phyloP scores from a whole-genome alignment of 1,140 invertebrate species.

The Araneus ventricosus region DNA sequence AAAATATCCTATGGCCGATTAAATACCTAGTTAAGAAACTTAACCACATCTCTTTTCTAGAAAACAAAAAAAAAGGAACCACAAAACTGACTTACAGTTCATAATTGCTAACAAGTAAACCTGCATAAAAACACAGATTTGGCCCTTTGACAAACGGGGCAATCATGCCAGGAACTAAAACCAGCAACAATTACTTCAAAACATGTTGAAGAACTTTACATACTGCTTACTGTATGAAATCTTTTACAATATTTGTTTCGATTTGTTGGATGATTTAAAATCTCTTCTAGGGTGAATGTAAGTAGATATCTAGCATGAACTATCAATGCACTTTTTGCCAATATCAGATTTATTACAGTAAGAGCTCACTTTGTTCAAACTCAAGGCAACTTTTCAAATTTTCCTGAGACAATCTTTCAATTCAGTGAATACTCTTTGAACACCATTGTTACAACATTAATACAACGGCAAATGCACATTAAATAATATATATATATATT shows the following conservation, averaged over 20 bases:
- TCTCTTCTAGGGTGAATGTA: constrained; percentile 42
- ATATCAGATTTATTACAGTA: constrained; percentile 39
- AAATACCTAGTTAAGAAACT: constrained; percentile 50
- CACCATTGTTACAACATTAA: constrained; percentile 54
- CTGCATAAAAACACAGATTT: constrained; percentile 58
- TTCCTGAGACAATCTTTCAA: constrained; percentile 64
- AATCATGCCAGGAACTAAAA: constrained; percentile 71
- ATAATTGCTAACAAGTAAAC: constrained; percentile 53
- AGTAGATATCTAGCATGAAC: constrained; percentile 59
- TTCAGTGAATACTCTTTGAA: constrained; percentile 49
- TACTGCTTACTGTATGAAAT: constrained; percentile 10
- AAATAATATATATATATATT: constrained; percentile 53
- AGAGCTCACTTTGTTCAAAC: constrained; percentile 68
- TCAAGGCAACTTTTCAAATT: constrained; percentile 65
- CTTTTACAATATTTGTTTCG: constrained; percentile 27
- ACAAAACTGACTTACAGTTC: constrained; percentile 61
- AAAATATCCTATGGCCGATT: constrained; percentile 33
- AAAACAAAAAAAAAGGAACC: constrained; percentile 60
- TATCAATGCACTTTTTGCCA: constrained; percentile 65
- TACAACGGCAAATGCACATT: constrained; percentile 64
- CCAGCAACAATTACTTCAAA: constrained; percentile 52
- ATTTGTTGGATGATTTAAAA: constrained; percentile 21
- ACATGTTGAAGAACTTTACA: not conserved
- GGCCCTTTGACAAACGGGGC: constrained; percentile 34
- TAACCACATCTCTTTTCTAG: constrained; percentile 59